Conservation (phyloP, 2,113 vertebrate genomes). For the Cyprinodon brontotheroides region DNA sequence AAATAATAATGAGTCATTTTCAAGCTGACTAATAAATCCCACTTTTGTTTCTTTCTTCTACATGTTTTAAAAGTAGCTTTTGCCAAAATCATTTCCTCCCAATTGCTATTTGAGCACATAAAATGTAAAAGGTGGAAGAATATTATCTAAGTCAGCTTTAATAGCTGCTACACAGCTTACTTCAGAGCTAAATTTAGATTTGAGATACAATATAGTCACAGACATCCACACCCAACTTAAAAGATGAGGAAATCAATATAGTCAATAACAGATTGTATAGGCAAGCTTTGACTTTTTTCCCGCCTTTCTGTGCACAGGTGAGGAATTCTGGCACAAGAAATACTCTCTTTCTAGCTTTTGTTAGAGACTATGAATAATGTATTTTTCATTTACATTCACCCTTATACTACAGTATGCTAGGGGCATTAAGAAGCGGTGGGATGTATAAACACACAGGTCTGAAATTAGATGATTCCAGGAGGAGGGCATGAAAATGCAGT, state of each 20-base stretch:
- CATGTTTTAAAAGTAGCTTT: slow-evolving; percentile 45
- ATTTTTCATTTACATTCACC: slow-evolving; percentile 73
- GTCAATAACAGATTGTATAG: slow-evolving; percentile 60
- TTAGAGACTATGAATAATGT: slow-evolving; percentile 68
- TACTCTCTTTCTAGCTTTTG: slow-evolving; percentile 49
- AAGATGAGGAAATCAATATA: slow-evolving; percentile 67
- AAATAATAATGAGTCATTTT: slow-evolving; percentile 72
- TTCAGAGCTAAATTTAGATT: slow-evolving; percentile 53
- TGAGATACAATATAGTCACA: slow-evolving; percentile 52
- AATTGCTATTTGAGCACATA: slow-evolving; percentile 65
- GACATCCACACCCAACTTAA: slow-evolving; percentile 35
- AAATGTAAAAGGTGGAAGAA: slow-evolving; percentile 47
- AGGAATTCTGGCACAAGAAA: slow-evolving; percentile 35
- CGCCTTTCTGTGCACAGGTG: slow-evolving; percentile 26
- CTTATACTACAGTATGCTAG: slow-evolving; percentile 61
- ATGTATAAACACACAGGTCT: slow-evolving; percentile 58
- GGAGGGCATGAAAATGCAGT: slow-evolving; percentile 50
- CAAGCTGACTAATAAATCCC: slow-evolving; percentile 68
- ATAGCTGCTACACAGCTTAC: slow-evolving; percentile 53
- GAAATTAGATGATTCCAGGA: slow-evolving; percentile 61
- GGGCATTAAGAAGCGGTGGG: slow-evolving; percentile 61
- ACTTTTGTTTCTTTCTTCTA: slow-evolving; percentile 16
- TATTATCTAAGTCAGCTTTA: slow-evolving; percentile 35
- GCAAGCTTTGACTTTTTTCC: slow-evolving; percentile 57
- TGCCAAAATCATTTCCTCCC: slow-evolving; percentile 24